These are phyloP conservation scores for Pangasius macronema DNA, from an alignment of 2,797 vertebrate genomes.

Conservation along the genomic window DNA sequence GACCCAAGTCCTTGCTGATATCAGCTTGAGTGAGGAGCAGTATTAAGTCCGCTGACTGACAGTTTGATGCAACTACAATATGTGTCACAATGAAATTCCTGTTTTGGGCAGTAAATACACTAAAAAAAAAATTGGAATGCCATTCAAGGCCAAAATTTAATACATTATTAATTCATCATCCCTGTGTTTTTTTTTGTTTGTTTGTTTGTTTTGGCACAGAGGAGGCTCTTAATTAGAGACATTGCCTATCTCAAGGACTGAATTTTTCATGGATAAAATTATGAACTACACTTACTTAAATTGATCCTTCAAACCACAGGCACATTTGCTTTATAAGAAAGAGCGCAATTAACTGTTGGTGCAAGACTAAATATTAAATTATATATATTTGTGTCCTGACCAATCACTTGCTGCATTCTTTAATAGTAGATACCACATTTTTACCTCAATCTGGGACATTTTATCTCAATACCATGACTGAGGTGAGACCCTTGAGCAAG, in stretches of 20 bases:
- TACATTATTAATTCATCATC: neutral
- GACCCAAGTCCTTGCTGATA: neutral
- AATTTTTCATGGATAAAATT: neutral
- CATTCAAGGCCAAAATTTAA: neutral
- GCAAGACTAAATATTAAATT: neutral
- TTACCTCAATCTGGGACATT: too few relatives aligned
- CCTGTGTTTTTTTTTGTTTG: neutral
- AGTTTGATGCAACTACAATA: neutral
- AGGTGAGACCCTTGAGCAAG: too few relatives aligned
- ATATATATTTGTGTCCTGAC: neutral
- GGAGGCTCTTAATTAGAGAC: neutral
- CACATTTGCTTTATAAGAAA: neutral
- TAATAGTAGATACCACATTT: neutral
- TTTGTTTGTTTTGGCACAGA: neutral
- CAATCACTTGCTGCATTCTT: neutral
- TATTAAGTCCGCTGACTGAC: neutral
- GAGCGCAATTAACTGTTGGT: neutral
- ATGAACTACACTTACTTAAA: neutral
- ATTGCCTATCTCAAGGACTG: neutral
- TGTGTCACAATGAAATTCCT: neutral
- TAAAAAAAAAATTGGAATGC: neutral
- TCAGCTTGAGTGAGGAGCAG: neutral
- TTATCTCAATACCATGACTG: too few relatives aligned
- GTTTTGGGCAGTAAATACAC: neutral
- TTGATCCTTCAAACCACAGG: neutral